These are phyloP conservation scores for Drosophila eohydei DNA, from an alignment of 2,888 invertebrate species.

Conservation along the genomic window DNA sequence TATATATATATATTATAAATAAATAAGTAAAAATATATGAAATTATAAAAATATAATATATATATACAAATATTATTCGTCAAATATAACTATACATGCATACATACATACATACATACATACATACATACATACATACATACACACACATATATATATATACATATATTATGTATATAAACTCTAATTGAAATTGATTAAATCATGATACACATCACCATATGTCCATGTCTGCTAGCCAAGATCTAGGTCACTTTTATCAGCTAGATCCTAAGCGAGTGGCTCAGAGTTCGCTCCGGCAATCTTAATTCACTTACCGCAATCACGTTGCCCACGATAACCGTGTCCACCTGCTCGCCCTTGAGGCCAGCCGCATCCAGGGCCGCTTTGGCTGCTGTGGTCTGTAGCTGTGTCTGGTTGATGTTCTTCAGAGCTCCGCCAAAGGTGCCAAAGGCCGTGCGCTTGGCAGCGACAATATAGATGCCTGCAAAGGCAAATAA, in stretches of 20 bases:
- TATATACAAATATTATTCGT: too few species aligned
- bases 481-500: constrained; percentile 87
- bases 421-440: constrained; percentile 93
- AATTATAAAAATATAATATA: too few species aligned
- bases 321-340: constrained; percentile 95
- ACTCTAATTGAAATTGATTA: constrained; percentile 3
- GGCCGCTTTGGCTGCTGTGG: constrained; percentile 92
- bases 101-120: neutral
- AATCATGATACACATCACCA: neutral
- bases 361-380: constrained; percentile 91
- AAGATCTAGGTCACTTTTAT: neutral
- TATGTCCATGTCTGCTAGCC: neutral
- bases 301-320: constrained; percentile 87
- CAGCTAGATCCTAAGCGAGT: neutral
- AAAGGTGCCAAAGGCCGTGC: constrained; percentile 98
- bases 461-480: constrained; percentile 97
- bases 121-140: neutral
- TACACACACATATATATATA: neutral
- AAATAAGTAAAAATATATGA: too few species aligned
- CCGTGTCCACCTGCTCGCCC: constrained; percentile 94
- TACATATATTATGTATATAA: neutral
- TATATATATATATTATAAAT: too few species aligned
- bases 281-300: neutral
- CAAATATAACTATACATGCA: too few species aligned
- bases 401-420: constrained; percentile 91